Conservation (phyloP, 2,888 invertebrate genomes). For the Odontocolon sp. region DNA sequence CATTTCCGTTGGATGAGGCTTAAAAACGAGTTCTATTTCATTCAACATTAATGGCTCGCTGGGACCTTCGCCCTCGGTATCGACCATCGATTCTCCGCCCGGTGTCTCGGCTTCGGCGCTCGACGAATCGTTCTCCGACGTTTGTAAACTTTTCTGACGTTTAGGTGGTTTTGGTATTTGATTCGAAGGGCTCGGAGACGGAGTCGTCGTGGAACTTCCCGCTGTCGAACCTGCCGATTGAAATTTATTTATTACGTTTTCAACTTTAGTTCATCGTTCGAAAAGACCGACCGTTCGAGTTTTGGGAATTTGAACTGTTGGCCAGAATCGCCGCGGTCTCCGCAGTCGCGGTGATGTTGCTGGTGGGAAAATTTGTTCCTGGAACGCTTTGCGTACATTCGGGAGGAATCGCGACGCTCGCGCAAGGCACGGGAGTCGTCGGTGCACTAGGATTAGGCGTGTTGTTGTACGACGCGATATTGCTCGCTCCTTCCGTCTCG, state of each 20-base stretch:
- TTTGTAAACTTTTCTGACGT: slow-evolving; percentile 85
- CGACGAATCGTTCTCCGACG: slow-evolving; percentile 82
- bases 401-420: slow-evolving; percentile 77
- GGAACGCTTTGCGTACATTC: slow-evolving; percentile 79
- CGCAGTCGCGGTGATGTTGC: slow-evolving; percentile 23
- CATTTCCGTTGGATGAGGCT: slow-evolving; percentile 97
- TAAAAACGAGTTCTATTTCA: slow-evolving; percentile 97
- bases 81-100: slow-evolving; percentile 90
- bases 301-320: slow-evolving; percentile 69
- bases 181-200: slow-evolving; percentile 77
- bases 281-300: slow-evolving; percentile 72
- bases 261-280: too few species aligned
- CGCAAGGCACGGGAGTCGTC: slow-evolving; percentile 79
- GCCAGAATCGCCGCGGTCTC: slow-evolving; percentile 43
- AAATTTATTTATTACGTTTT: too few species aligned
- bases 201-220: slow-evolving; percentile 77
- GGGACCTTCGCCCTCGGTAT: slow-evolving; percentile 90
- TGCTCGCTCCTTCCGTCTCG: slow-evolving; percentile 80
- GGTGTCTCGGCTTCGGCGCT: slow-evolving; percentile 85
- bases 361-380: slow-evolving; percentile 67
- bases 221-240: slow-evolving; percentile 73
- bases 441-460: slow-evolving; percentile 79
- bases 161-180: slow-evolving; percentile 84
- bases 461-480: slow-evolving; percentile 72
- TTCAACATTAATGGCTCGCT: slow-evolving; percentile 90